A percentile compares a stretch with the other conserved stretches of the same genome.
phyloP scores from a whole-genome alignment of 2,888 invertebrate species.

The Sinohyriopsis cumingii region DNA sequence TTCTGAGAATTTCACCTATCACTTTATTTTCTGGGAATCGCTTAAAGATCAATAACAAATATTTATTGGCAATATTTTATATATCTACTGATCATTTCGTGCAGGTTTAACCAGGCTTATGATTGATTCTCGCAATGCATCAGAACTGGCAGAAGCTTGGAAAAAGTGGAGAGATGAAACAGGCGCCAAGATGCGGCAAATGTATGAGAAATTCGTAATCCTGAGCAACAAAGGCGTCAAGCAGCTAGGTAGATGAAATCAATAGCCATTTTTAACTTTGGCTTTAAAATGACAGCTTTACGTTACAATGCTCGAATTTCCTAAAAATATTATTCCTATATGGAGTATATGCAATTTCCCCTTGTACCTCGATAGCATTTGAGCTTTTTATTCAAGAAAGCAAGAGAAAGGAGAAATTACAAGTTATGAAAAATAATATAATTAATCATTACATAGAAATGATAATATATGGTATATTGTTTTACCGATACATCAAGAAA shows the following conservation, averaged over 20 bases:
- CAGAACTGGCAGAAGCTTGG: slow-evolving; percentile 87
- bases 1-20: too few species aligned
- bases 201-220: slow-evolving; percentile 85
- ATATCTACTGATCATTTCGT: neutral
- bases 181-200: slow-evolving; percentile 83
- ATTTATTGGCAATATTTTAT: neutral
- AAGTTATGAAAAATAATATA: too few species aligned
- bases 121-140: slow-evolving; percentile 77
- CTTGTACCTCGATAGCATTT: neutral
- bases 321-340: too few species aligned
- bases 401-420: neutral
- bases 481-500: too few species aligned
- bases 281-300: too few species aligned
- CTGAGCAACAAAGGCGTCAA: slow-evolving; percentile 85
- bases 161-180: slow-evolving; percentile 85
- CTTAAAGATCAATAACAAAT: too few species aligned
- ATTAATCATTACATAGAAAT: too few species aligned
- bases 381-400: neutral
- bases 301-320: too few species aligned
- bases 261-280: neutral
- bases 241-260: slow-evolving; percentile 31
- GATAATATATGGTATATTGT: too few species aligned
- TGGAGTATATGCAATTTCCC: too few species aligned
- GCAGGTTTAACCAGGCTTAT: slow-evolving; percentile 59
- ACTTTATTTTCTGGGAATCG: too few species aligned